A percentile compares a stretch with the other conserved stretches of the same genome.
phyloP scores from a whole-genome alignment of 2,888 invertebrate genomes.

The Aproaerema taeniolella region DNA sequence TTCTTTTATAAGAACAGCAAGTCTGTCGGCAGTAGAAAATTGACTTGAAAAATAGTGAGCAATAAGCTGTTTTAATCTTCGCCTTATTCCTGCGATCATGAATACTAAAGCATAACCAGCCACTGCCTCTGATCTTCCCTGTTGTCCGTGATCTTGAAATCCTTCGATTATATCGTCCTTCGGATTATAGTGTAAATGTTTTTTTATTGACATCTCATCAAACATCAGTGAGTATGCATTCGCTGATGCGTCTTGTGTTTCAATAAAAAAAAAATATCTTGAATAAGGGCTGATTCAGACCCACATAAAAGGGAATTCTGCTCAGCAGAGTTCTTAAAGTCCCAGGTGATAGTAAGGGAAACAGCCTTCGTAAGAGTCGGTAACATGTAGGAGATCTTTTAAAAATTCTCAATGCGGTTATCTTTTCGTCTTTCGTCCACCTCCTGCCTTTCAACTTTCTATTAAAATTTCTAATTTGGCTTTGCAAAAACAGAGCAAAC shows the following conservation, averaged over 20 bases:
- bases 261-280: slow-evolving; percentile 16
- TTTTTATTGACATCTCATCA: slow-evolving; percentile 16
- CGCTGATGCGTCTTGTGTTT: slow-evolving; percentile 2
- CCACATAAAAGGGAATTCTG: slow-evolving; percentile 19
- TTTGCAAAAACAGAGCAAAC: slow-evolving; percentile 4
- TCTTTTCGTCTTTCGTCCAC: slow-evolving; percentile 5
- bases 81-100: slow-evolving; percentile 21
- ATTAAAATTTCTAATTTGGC: slow-evolving; percentile 7
- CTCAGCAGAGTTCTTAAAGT: slow-evolving; percentile 21
- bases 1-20: slow-evolving; percentile 18
- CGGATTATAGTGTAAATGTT: slow-evolving; percentile 17
- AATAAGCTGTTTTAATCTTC: slow-evolving; percentile 21
- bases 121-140: slow-evolving; percentile 15
- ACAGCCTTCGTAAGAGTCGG: slow-evolving; percentile 22
- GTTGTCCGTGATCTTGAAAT: slow-evolving; percentile 21
- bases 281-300: slow-evolving; percentile 21
- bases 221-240: slow-evolving; percentile 6
- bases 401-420: slow-evolving; percentile 14
- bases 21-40: slow-evolving; percentile 15
- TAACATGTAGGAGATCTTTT: slow-evolving; percentile 26
- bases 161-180: slow-evolving; percentile 18
- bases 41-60: slow-evolving; percentile 19
- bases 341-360: slow-evolving; percentile 22
- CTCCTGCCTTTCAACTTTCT: slow-evolving; percentile 7
- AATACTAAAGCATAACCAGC: slow-evolving; percentile 22